Evolutionary conservation across 2,113 vertebrate genomes (phyloP).

Genomic region (Prolemur simus): DNA sequence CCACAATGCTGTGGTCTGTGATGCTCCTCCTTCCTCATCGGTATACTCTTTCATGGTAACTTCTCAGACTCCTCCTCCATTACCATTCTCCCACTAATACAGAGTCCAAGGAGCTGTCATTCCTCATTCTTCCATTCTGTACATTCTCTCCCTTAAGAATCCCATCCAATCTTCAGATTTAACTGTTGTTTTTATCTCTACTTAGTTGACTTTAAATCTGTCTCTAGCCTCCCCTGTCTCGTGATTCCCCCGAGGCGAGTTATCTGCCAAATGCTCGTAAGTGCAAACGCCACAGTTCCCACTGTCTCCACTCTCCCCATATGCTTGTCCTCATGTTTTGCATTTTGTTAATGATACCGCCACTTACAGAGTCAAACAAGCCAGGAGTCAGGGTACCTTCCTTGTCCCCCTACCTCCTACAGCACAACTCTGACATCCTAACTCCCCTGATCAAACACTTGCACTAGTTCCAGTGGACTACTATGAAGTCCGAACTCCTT

Average conservation of each 20-base stretch:
- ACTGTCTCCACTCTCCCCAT: background rate
- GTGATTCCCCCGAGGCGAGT: background rate
- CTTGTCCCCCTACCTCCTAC: background rate
- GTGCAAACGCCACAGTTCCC: background rate
- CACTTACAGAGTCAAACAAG: background rate
- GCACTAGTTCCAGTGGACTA: background rate
- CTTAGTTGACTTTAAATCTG: background rate
- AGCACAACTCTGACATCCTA: background rate
- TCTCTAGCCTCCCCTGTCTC: background rate
- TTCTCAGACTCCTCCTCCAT: background rate
- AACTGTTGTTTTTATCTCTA: background rate
- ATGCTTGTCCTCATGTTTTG: background rate
- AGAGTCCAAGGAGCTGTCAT: background rate
- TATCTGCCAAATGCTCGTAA: background rate
- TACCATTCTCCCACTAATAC: background rate
- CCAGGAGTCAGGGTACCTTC: background rate
- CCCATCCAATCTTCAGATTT: background rate
- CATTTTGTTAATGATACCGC: background rate
- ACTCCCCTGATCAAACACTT: background rate
- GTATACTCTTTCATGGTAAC: background rate
- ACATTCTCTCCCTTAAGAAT: background rate
- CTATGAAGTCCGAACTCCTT: background rate
- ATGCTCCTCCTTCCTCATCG: background rate
- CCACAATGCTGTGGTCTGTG: background rate
- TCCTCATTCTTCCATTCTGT: background rate